Evolutionary conservation across 2,113 vertebrate species (phyloP).

Genomic region (Oryzias javanicus): DNA sequence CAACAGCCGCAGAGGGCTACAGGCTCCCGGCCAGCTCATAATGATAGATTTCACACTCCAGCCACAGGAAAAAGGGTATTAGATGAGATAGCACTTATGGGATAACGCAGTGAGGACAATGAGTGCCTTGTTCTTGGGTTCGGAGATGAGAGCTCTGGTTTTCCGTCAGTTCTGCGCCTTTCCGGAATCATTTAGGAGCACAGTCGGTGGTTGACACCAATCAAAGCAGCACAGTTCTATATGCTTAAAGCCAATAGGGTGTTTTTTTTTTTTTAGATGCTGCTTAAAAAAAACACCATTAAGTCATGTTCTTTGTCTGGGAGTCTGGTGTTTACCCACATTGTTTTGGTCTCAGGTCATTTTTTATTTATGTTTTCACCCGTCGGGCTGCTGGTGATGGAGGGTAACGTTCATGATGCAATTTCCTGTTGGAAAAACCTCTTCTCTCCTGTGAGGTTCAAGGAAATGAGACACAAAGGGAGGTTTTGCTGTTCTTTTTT

Average conservation of each 20-base stretch:
- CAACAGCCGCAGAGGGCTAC: slow-evolving; percentile 28
- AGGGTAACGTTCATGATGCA: slow-evolving; percentile 46
- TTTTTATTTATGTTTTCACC: not conserved
- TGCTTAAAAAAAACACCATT: no score
- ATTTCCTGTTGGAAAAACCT: slow-evolving; percentile 51
- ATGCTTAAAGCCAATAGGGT: no score
- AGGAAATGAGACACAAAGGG: slow-evolving; percentile 52
- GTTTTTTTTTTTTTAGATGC: no score
- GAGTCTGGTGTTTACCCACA: not conserved
- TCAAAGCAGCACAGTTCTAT: not conserved
- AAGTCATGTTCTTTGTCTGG: no score
- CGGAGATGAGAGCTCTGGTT: slow-evolving; percentile 1
- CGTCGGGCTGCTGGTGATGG: not conserved
- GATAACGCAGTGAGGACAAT: slow-evolving; percentile 12
- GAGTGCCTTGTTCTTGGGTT: not conserved
- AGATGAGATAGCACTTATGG: slow-evolving; percentile 18
- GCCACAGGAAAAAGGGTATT: slow-evolving; percentile 37
- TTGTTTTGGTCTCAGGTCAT: not conserved
- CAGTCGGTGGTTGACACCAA: not conserved
- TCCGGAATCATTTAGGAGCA: not conserved
- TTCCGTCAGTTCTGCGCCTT: slow-evolving; percentile 9
- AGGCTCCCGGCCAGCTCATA: slow-evolving; percentile 43
- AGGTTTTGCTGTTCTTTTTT: not conserved
- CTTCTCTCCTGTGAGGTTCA: slow-evolving; percentile 12
- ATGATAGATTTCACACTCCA: slow-evolving; percentile 42